Conservation (phyloP, 2,888 invertebrate species). For the Merodon equestris region DNA sequence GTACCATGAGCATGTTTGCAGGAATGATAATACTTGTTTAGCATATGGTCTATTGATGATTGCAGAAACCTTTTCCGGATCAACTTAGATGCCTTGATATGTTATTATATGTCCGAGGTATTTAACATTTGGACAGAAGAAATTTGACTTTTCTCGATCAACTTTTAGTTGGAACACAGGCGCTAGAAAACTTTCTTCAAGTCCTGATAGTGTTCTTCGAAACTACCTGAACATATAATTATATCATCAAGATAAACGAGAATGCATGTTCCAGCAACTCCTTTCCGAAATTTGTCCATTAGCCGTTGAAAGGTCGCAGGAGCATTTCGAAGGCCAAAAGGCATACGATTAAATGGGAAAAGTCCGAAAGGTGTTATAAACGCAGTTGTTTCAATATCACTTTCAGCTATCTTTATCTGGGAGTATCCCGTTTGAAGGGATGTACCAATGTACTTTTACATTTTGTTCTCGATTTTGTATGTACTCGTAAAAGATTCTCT, state of each 20-base stretch:
- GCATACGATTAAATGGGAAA: no score
- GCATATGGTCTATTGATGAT: slow-evolving; percentile 4
- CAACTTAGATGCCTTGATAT: slow-evolving; percentile 34
- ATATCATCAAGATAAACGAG: slow-evolving; percentile 11
- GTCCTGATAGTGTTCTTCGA: slow-evolving; percentile 1
- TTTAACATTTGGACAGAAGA: slow-evolving; percentile 60
- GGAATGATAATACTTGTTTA: slow-evolving; percentile 31
- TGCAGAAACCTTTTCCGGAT: slow-evolving; percentile 9
- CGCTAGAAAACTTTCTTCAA: not conserved
- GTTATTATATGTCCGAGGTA: slow-evolving; percentile 70
- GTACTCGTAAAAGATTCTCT: no score
- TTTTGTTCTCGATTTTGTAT: no score
- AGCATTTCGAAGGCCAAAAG: slow-evolving; percentile 28
- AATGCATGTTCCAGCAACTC: not conserved
- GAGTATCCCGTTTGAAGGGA: no score
- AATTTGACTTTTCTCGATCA: slow-evolving; percentile 10
- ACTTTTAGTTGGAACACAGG: not conserved
- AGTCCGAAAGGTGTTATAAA: no score
- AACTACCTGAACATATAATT: slow-evolving; percentile 6
- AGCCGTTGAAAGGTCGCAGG: slow-evolving; percentile 30
- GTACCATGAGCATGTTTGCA: slow-evolving; percentile 42
- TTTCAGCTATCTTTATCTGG: no score
- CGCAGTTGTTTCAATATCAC: no score
- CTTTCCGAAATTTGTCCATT: slow-evolving; percentile 7
- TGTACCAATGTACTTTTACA: no score